Evolutionary conservation across 2,888 invertebrate genomes (phyloP), one percentile per base, ranked within the genome.

Genomic region (Ornithoptera priamus): DNA sequence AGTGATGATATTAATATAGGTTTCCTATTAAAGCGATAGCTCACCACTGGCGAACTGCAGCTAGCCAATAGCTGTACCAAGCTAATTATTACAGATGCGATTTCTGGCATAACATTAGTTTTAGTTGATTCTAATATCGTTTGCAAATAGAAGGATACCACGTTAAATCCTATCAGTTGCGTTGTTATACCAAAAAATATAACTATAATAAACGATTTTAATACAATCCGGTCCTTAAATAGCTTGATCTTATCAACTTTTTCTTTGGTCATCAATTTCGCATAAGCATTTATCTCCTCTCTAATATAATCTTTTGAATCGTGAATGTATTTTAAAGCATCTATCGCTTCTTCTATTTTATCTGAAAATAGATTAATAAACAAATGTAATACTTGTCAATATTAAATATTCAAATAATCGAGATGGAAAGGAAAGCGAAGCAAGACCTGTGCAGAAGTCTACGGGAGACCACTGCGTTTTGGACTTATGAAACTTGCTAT

Each of bases 271-370:
- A 72, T 67, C 20, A 69, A 66, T 1, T 39, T 39, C 10, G 80
- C 77, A 70, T 83, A 87, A 65, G 81, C 80, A 68, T 83, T 82
- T 0, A 87, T 62, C 67, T 86, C 86, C 64, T 85, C 84, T 5
- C 76, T 74, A 0, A 85, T 86, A 62, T 73, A 36, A 5, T 69
- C 56, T 64, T 86, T 83, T 2, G 85, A 81, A 3, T 81, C 83
- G n/a, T 85, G 77, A 4, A 85, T 78, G 64, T 77, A 79, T 39
- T 75, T 82, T 0, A 87, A 72, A 0, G 83, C 78, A 71, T 80
- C 76, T 12, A 80, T 53, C 0, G 86, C 78, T 71, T 86, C 83
- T 2, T 77, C 72, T 59, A 74, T 81, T 53, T 77, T 77, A 20
- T 83, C 87, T 86, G 77, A 42, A 59, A 59, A 15, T 73, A 50